These are phyloP conservation scores for Trichosurus vulpecula DNA, from an alignment of 2,797 vertebrate species.

Conservation along the genomic window DNA sequence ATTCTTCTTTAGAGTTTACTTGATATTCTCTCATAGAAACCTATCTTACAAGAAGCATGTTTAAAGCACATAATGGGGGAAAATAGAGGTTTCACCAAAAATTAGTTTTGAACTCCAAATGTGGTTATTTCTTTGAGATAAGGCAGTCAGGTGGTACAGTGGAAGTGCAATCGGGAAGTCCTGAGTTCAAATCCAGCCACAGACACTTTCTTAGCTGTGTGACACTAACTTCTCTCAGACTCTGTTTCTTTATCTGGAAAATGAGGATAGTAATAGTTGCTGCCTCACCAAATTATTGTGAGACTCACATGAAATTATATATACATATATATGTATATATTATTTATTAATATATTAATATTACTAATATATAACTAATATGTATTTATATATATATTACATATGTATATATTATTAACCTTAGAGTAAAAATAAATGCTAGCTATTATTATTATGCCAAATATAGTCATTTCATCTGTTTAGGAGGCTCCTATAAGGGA, in stretches of 20 bases:
- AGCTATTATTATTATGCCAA: neutral
- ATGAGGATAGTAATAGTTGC: neutral
- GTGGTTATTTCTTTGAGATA: slow-evolving; percentile 7
- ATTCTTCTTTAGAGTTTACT: neutral
- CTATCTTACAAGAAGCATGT: slow-evolving; percentile 16
- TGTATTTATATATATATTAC: no score
- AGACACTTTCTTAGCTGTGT: neutral
- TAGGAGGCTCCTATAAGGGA: neutral
- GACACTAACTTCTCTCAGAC: neutral
- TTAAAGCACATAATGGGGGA: slow-evolving; percentile 19
- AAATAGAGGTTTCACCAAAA: slow-evolving; percentile 16
- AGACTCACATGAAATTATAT: neutral
- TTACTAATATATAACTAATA: no score
- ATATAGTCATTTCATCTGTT: neutral
- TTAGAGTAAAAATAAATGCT: neutral
- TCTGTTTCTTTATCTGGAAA: neutral
- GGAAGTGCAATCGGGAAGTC: neutral
- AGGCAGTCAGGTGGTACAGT: neutral
- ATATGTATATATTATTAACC: neutral
- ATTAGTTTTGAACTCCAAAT: slow-evolving; percentile 35
- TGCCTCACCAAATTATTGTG: neutral
- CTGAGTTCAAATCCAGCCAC: neutral
- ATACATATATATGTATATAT: neutral
- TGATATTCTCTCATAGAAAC: slow-evolving; percentile 2
- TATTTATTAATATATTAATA: no score